Conservation (phyloP, 2,797 vertebrate species). For the Alectoris magna region DNA sequence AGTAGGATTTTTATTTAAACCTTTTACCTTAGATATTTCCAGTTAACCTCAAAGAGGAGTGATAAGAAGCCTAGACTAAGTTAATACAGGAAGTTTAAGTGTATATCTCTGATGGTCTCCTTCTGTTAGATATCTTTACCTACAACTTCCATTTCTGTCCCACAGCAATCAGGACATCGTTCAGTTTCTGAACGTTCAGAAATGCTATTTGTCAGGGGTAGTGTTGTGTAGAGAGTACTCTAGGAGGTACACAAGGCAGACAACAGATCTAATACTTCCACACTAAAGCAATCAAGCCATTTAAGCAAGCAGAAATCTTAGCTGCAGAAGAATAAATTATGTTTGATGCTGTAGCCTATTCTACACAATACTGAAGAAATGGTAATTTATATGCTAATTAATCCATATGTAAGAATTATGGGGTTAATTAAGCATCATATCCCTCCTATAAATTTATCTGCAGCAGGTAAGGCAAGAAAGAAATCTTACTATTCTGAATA, state of each 20-base stretch:
- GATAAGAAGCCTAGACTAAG: neutral
- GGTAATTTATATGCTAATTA: conserved; percentile 77
- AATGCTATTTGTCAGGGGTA: neutral
- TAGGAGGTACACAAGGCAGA: neutral
- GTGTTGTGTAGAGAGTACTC: rapidly evolving
- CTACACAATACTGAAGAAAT: neutral
- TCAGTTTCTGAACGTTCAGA: neutral
- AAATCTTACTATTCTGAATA: conserved; percentile 60
- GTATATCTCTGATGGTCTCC: too few species aligned
- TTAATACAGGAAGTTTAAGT: neutral
- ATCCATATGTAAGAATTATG: conserved; percentile 66
- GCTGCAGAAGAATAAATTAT: neutral
- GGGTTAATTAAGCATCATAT: conserved; percentile 72
- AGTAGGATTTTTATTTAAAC: neutral
- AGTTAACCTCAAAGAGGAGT: neutral
- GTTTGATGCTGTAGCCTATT: neutral
- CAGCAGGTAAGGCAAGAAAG: conserved; percentile 21
- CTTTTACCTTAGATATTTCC: neutral
- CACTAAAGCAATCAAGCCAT: conserved; percentile 5
- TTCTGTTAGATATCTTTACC: neutral
- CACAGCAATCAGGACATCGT: neutral
- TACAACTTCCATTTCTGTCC: neutral
- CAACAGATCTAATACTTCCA: neutral
- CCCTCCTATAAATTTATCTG: conserved; percentile 67
- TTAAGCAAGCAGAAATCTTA: neutral